Base-by-base conservation (phyloP, 2,113 vertebrate genomes). In the Lepus timidus region DNA sequence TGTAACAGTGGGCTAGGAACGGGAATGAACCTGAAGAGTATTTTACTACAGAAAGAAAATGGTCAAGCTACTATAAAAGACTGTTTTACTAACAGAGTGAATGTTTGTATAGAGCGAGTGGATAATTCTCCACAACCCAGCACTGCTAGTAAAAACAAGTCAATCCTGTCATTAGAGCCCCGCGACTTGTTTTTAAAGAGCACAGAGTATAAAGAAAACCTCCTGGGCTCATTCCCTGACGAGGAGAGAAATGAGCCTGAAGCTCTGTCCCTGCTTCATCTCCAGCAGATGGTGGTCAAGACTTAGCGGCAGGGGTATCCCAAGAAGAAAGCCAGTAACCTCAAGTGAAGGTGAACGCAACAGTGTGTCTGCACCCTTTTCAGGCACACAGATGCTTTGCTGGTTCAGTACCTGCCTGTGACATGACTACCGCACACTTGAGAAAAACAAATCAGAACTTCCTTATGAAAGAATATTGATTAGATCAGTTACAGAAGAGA, bases 361-460 rank as follows among this genome's bases (percentile, higher is more conserved):
- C 55, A 29, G 88, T 95, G 90, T 49, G 91, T 89, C 87, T 97
- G 94, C 96, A 49, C 67, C 88, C 73, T 96, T 94, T 95, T 97
- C 94, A 96, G 90, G 95, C 97, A 95, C 96, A 95, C 88, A 97
- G 97, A 97, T 94, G 68, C 90, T 95, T 73, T 94, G 65, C 67
- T 94, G 82, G 92, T 94, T 96, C 80, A 20, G 94, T 67, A 83
- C 86, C 51, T 79, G 62, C 33, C 62, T 85, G 71, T 55, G 64
- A 82, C 74, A 74, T 25, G 5, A 58, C 31, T 52, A 78, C 0
- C 84, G 12, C 8, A 85, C 62, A 67, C 52, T 5, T 73, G 83
- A 44, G 55, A 58, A 20, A 88, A 85, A 73, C 49, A 51, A 31
- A 29, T 16, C 61, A 88, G 1, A 79, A 62, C 20, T 52, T 88